Conservation (phyloP, 1,140 invertebrate species). For the Armadillidium nasatum region DNA sequence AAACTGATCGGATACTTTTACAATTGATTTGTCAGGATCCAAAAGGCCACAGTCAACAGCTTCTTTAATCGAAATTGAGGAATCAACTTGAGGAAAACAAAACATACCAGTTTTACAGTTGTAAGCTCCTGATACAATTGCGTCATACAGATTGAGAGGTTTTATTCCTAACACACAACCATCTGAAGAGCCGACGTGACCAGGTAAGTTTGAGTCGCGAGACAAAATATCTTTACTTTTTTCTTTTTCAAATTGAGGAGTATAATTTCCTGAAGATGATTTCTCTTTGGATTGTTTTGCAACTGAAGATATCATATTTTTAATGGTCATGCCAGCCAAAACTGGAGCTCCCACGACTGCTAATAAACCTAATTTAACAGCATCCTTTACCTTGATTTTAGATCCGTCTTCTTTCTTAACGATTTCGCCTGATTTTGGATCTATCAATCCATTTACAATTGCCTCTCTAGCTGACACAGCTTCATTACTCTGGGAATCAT, state of each 20-base stretch:
- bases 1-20: constrained; percentile 66
- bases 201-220: too few relatives aligned
- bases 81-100: constrained; percentile 72
- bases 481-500: constrained; percentile 58
- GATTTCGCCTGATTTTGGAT: constrained; percentile 67
- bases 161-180: neutral
- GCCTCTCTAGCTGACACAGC: constrained; percentile 66
- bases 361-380: constrained; percentile 76
- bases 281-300: constrained; percentile 50
- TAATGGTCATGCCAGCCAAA: constrained; percentile 71
- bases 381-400: constrained; percentile 61
- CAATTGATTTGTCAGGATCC: constrained; percentile 68
- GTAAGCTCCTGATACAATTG: constrained; percentile 75
- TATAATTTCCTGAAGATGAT: neutral
- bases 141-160: constrained; percentile 75
- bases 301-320: constrained; percentile 59
- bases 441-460: constrained; percentile 66
- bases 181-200: too few relatives aligned
- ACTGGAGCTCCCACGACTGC: constrained; percentile 48
- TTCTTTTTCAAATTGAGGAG: too few relatives aligned
- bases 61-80: constrained; percentile 69
- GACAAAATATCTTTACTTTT: too few relatives aligned
- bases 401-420: constrained; percentile 55
- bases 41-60: constrained; percentile 74
- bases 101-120: constrained; percentile 66